Base-by-base conservation (phyloP, 2,113 vertebrate species). In the Thamnophis sirtalis region DNA sequence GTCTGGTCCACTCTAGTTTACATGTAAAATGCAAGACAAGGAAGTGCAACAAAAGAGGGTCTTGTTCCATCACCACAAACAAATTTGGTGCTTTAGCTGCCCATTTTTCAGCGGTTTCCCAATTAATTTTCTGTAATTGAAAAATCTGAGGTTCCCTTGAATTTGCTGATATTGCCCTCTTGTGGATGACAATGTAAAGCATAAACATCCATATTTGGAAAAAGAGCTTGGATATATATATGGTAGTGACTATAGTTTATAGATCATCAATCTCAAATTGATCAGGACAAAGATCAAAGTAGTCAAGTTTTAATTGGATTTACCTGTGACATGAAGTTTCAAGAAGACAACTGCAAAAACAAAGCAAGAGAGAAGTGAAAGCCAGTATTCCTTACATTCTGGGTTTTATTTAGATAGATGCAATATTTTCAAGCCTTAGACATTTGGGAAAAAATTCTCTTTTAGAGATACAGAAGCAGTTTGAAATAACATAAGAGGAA, bases 301-400 rank as follows among this genome's bases (percentile, higher is more conserved):
- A 48, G 38, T 60, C 19, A 89, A 33, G n/a, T 24, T 85, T 85
- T 85, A 38, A 17, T 22, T 68, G 21, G 60, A 86, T 88, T 92
- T 92, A 92, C 91, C 91, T 92, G 91, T 89, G 55, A 68, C 55
- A 63, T 51, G 80, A 85, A 89, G 48, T 60, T 38, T 89, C 48
- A 63, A 50, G 88, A 92, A 86, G 55, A 51, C 26, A 89, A 51
- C 91, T 92, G 91, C 8, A 86, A 53, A 91, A 86, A 86, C 13
- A 92, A 92, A 89, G 49, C 17, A 92, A 89, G 54, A 60, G 7
- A n/a, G 84, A 33, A 33, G 7, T 26, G 54, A 92, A 60, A 49
- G 43, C 53, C 19, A 17, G 56, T 50, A 84, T 4, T 50, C 49
- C 50, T 33, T 53, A 87, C n/a, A 84, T 89, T 84, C 21, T 53